Conservation (phyloP, 2,888 invertebrate genomes). For the Pardosa pseudoannulata region DNA sequence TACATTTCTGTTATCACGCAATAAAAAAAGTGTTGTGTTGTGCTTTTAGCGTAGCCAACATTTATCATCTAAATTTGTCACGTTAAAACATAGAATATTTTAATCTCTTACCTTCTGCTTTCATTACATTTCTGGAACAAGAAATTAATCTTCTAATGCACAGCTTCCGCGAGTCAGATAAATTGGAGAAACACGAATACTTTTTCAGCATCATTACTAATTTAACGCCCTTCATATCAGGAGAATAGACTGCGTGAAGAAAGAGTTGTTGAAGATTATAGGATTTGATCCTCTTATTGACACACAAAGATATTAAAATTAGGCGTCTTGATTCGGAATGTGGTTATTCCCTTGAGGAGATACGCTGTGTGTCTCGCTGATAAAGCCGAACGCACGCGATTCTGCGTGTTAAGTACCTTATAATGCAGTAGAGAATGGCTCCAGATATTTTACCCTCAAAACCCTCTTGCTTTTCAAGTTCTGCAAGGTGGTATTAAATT, state of each 20-base stretch:
- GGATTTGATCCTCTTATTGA: background rate
- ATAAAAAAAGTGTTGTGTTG: too few relatives aligned
- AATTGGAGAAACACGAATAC: background rate
- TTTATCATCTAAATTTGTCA: too few relatives aligned
- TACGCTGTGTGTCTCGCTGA: background rate
- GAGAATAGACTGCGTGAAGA: background rate
- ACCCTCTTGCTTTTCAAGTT: background rate
- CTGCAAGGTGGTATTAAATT: background rate
- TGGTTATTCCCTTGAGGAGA: background rate
- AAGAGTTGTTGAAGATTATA: background rate
- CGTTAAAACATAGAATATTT: too few relatives aligned
- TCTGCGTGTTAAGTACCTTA: background rate
- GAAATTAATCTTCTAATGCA: background rate
- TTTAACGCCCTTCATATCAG: background rate
- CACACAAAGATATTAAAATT: background rate
- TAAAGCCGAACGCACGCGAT: background rate
- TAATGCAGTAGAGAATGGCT: background rate
- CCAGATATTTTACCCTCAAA: background rate
- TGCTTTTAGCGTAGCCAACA: too few relatives aligned
- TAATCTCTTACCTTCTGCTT: too few relatives aligned
- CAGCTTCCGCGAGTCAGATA: background rate
- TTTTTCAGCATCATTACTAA: slow-evolving; percentile 3
- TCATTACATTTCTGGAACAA: too few relatives aligned
- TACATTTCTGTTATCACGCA: too few relatives aligned
- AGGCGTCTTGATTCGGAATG: background rate